phyloP scores from a whole-genome alignment of 2,888 invertebrate genomes.

The Hedychridium roseum region DNA sequence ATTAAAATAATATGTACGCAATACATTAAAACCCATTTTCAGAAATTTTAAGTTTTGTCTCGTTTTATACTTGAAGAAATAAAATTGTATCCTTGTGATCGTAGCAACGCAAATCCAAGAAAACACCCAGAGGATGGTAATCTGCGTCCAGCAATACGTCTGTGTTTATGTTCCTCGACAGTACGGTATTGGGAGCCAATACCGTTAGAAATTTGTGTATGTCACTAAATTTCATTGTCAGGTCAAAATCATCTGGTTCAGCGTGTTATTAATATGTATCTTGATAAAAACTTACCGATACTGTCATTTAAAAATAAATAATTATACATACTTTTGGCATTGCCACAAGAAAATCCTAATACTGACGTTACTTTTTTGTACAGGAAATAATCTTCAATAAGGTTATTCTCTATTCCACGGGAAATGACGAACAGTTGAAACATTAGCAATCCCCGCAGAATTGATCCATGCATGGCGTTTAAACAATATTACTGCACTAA shows the following conservation, averaged over 20 bases:
- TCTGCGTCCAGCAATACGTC: conserved; percentile 19
- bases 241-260: conserved; percentile 21
- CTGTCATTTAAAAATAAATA: not conserved
- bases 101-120: conserved; percentile 27
- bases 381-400: conserved; percentile 37
- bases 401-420: conserved; percentile 18
- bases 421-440: too few species aligned
- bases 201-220: conserved; percentile 19
- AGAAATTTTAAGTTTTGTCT: too few species aligned
- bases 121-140: conserved; percentile 28
- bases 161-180: conserved; percentile 2
- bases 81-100: conserved; percentile 13
- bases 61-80: conserved; percentile 26
- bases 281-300: not conserved
- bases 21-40: too few species aligned
- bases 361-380: conserved; percentile 33
- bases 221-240: conserved; percentile 22
- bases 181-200: not conserved
- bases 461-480: too few species aligned
- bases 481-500: too few species aligned
- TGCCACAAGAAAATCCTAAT: conserved; percentile 40
- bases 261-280: too few species aligned
- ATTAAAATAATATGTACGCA: not conserved
- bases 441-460: too few species aligned
- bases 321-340: conserved; percentile 28